phyloP scores from a whole-genome alignment of 2,113 vertebrate genomes.

The Chaetorhynchus papuensis region DNA sequence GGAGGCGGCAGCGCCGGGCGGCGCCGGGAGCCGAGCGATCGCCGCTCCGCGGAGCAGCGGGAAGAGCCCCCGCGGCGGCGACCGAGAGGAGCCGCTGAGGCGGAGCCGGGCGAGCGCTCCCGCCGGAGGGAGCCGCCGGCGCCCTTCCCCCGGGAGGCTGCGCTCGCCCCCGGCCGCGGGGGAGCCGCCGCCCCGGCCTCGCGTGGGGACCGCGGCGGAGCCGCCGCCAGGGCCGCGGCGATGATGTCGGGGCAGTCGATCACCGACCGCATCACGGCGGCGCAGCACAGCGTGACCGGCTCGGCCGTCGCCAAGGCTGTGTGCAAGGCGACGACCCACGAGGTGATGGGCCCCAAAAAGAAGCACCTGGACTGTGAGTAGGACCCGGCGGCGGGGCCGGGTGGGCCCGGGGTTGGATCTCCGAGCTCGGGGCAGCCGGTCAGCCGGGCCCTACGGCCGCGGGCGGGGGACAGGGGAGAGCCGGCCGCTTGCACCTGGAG shows the following conservation, averaged over 20 bases:
- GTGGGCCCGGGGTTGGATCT: neutral
- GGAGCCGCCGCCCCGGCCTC: neutral
- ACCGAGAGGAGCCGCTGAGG: neutral
- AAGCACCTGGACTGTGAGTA: conserved; percentile 98
- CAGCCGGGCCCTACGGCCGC: neutral
- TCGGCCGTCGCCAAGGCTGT: neutral
- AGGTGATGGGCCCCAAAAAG: conserved; percentile 98
- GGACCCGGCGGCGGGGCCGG: neutral
- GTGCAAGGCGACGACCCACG: conserved; percentile 24
- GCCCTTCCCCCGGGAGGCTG: neutral
- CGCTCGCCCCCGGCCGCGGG: neutral
- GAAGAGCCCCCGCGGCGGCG: neutral
- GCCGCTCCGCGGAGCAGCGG: neutral
- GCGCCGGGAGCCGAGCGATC: neutral
- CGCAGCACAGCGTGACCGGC: neutral
- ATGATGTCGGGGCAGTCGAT: conserved; percentile 80
- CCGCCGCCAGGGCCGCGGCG: neutral
- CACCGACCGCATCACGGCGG: neutral
- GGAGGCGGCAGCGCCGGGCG: neutral
- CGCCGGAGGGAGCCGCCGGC: neutral
- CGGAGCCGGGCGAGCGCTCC: neutral
- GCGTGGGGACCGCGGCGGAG: neutral
- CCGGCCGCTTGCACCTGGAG: neutral
- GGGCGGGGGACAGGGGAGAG: neutral
- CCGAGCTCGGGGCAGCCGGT: neutral